Evolutionary conservation across 23 tunicate species (phyloP), one percentile per base, ranked within the genome.

Genomic region (Botrylloides violaceus): DNA sequence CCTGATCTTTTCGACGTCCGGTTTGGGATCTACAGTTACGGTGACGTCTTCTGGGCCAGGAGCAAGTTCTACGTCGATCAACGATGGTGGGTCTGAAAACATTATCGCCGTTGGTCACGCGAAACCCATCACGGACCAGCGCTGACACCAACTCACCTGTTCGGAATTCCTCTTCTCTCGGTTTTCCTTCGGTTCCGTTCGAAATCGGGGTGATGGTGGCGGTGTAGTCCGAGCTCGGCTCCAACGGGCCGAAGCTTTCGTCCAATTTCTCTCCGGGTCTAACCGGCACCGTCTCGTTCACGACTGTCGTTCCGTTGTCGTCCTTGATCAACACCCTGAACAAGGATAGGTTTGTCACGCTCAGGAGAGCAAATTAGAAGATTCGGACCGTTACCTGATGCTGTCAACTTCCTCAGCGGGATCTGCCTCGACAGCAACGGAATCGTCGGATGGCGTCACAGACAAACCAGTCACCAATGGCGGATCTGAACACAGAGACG

Each of bases 11-110:
- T 43, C 53, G 53, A 43, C 53, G 9, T 43, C 53, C 12, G 53
- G 53, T 15, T 7, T 9, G 9, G 53, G 12, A 43, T 43, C 53
- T 15, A 43, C 53, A 15, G 15, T 15, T 7, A 43, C 53, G 53
- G 53, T 43, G 12, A 43, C 53, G 15, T 43, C 53, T 43, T 43
- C 53, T 43, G 53, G 53, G 53, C 53, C 53, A 43, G 53, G 53
- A 9, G 15, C 53, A 9, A 43, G 53, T 7, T 9, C 15, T 15
- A 43, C 53, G 53, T 43, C 53, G 53, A 43, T 43, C 53, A 43
- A 15, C 53, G 53, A 15, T 15, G 53, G 9, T 43, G 53, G 53
- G 15, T 43, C 53, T 43, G 15, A 43, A 43, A 43, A 15, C 53
- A 43, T 43, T 43, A 43, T 15, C 12, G 15, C 12, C 53, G 9